Conservation (phyloP, 2,888 invertebrate species). For the Automeris io region DNA sequence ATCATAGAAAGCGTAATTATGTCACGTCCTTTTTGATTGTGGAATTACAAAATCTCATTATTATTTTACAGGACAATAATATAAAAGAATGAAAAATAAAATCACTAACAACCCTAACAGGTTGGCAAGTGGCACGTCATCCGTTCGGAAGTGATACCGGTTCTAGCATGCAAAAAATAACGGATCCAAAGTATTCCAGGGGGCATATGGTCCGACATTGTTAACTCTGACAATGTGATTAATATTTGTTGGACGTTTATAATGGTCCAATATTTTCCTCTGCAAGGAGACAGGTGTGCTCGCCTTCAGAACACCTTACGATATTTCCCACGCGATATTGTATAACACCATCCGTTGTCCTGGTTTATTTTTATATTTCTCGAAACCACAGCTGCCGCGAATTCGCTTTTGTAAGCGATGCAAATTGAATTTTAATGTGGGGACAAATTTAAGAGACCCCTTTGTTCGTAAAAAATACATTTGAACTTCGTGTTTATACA, state of each 20-base stretch:
- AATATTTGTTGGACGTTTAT: conserved; percentile 36
- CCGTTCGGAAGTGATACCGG: conserved; percentile 74
- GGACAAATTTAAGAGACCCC: too few relatives aligned
- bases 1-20: too few relatives aligned
- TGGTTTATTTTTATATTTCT: neutral
- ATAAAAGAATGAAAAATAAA: conserved; percentile 7
- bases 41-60: neutral
- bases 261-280: conserved; percentile 30
- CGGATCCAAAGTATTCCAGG: conserved; percentile 52
- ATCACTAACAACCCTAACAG: conserved; percentile 58
- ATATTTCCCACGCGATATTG: conserved; percentile 51
- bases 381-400: neutral
- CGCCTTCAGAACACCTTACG: conserved; percentile 47
- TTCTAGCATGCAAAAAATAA: conserved; percentile 47
- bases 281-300: conserved; percentile 46
- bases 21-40: too few relatives aligned
- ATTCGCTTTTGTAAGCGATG: conserved; percentile 11
- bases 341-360: conserved; percentile 4
- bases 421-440: conserved; percentile 11
- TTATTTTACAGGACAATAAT: neutral
- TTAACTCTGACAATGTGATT: conserved; percentile 36
- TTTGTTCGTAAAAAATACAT: too few relatives aligned
- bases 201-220: conserved; percentile 53
- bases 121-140: conserved; percentile 65
- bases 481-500: too few relatives aligned